phyloP scores from a whole-genome alignment of 1,140 invertebrate genomes.

The Aphidius ervi region DNA sequence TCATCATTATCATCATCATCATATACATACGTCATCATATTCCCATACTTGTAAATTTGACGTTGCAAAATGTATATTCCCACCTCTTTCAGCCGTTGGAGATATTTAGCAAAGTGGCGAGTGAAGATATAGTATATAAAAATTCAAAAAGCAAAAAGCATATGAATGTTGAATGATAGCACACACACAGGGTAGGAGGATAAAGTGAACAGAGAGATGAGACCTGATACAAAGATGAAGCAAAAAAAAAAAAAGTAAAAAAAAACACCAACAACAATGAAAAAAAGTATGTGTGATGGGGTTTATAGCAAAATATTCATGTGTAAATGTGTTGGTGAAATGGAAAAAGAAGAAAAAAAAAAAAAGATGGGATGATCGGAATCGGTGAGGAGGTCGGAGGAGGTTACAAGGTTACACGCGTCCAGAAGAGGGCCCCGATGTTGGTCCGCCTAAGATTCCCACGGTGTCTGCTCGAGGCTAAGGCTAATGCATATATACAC shows the following conservation, averaged over 20 bases:
- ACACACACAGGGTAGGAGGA: constrained; percentile 7
- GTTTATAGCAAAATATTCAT: no score
- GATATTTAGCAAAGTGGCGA: neutral
- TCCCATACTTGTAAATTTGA: no score
- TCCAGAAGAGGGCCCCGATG: constrained; percentile 42
- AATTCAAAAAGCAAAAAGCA: constrained; percentile 14
- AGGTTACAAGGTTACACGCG: constrained; percentile 52
- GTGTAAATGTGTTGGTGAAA: neutral
- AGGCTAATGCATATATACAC: constrained; percentile 14
- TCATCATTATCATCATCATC: no score
- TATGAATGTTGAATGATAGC: no score
- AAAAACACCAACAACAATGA: constrained; percentile 17
- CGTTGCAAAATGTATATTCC: no score
- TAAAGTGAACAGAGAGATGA: constrained; percentile 14
- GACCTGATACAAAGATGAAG: constrained; percentile 18
- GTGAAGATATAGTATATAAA: constrained; percentile 8
- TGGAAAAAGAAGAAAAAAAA: constrained; percentile 12
- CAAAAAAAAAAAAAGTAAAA: constrained; percentile 22
- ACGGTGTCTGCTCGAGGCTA: constrained; percentile 51
- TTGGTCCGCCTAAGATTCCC: constrained; percentile 51
- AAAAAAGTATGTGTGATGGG: constrained; percentile 6
- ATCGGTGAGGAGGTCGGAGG: constrained; percentile 42
- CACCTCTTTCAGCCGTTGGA: neutral
- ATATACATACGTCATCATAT: no score
- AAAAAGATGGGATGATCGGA: constrained; percentile 16